Base-by-base conservation (phyloP, 2,888 invertebrate genomes). In the Cephonodes hylas region DNA sequence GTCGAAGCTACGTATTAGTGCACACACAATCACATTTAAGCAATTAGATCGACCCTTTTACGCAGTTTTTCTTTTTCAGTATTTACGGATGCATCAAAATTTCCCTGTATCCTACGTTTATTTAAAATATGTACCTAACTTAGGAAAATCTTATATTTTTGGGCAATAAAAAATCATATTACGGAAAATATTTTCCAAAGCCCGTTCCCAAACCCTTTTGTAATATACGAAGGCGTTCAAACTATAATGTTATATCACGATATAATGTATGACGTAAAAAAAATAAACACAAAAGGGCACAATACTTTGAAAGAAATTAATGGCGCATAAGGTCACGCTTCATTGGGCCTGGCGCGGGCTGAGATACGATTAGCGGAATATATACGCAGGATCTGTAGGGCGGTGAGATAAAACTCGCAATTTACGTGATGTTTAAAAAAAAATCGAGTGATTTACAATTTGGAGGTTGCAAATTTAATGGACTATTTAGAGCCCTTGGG, bases 301-400 rank as follows among this genome's bases (percentile, higher is more conserved):
- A 53, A 53, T 53, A 53, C 53, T 53, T 53, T 53, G 31, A 53
- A 31, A 31, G 18, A 31, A 53, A 53, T 27, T 53, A 53, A 53
- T 53, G 53, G 53, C 53, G 53, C 53, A 53, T 53, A 31, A 53
- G 53, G 31, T 13, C 31, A 53, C 20, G 53, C 53, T 53, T 53
- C 53, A 53, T 53, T 53, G 53, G 53, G 8, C 10, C 27, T 10
- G 31, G 31, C 53, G 27, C 53, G 46, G 25, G 27, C 27, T 31
- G 27, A 4, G 53, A 31, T 31, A 5, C 53, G 31, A 53, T 53
- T 53, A 53, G 53, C 53, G 53, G 31, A 45, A 45, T 45, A 53
- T 53, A 46, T 25, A 25, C 23, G 23, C 25, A 10, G 46, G 1
- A 23, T n/a, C n/a, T n/a, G 6, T 53, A 53, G 7, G 10, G 31